phyloP scores from a whole-genome alignment of 2,888 invertebrate genomes.

The Tipula confusa region DNA sequence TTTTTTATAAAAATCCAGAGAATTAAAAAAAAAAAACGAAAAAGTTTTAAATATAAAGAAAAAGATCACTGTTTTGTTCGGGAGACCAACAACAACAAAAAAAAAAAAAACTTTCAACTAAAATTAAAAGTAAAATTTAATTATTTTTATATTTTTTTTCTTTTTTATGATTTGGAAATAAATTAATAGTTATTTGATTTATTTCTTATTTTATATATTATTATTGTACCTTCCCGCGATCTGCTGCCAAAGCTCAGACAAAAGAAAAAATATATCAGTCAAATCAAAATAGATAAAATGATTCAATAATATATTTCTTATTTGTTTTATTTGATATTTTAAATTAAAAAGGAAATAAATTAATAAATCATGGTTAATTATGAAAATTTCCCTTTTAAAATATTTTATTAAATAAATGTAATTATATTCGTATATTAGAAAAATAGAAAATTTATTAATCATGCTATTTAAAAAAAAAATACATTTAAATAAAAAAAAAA shows the following conservation, averaged over 20 bases:
- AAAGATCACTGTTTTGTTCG: conserved; percentile 20
- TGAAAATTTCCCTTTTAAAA: not conserved
- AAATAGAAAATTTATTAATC: not conserved
- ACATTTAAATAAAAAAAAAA: not conserved
- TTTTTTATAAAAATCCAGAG: not conserved
- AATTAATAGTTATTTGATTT: conserved; percentile 28
- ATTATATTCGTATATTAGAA: not conserved
- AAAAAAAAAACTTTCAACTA: not conserved
- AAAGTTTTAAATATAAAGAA: not conserved
- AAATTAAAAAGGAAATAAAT: not conserved
- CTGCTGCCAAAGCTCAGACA: conserved; percentile 28
- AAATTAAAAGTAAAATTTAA: conserved; percentile 26
- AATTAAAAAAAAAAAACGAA: conserved; percentile 26
- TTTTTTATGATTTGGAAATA: conserved; percentile 27
- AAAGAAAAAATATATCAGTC: not conserved
- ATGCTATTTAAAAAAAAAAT: conserved; percentile 3
- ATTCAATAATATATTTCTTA: not conserved
- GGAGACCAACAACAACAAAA: not conserved
- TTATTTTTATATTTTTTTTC: conserved; percentile 12
- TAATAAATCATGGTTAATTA: not conserved
- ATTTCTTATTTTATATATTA: conserved; percentile 26
- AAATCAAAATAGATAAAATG: conserved; percentile 30
- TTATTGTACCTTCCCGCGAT: conserved; percentile 31
- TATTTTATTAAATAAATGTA: not conserved
- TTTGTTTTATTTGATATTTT: not conserved